phyloP scores from a whole-genome alignment of 2,797 vertebrate species.

The Clarias fuscus region DNA sequence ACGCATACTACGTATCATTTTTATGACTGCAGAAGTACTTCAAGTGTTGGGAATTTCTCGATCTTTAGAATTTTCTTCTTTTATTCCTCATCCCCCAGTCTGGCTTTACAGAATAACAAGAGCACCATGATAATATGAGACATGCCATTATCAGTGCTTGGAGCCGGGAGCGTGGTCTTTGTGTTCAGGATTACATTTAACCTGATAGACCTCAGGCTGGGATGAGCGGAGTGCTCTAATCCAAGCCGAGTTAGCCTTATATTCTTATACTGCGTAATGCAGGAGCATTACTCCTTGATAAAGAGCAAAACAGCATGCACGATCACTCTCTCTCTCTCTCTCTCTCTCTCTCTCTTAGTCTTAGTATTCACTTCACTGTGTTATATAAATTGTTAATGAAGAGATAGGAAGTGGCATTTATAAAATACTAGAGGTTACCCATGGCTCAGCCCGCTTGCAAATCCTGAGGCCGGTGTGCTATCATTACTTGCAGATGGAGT shows the following conservation, averaged over 20 bases:
- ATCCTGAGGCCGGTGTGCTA: no score
- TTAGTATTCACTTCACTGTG: not conserved
- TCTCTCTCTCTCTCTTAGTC: not conserved
- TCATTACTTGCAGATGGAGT: no score
- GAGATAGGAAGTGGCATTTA: not conserved
- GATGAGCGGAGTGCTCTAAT: slow-evolving; percentile 26
- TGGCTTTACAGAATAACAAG: not conserved
- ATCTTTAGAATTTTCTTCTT: not conserved
- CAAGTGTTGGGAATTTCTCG: not conserved
- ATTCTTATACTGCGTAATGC: slow-evolving; percentile 50
- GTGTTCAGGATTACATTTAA: slow-evolving; percentile 57
- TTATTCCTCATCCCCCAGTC: not conserved
- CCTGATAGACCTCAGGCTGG: slow-evolving; percentile 47
- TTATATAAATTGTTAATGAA: not conserved
- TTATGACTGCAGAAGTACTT: not conserved
- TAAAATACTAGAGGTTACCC: no score
- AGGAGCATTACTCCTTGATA: slow-evolving; percentile 33
- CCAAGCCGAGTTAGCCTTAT: slow-evolving; percentile 48
- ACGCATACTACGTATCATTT: not conserved
- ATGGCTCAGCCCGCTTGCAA: no score
- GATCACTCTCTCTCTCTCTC: not conserved
- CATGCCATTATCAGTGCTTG: slow-evolving; percentile 21
- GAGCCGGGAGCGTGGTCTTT: slow-evolving; percentile 30
- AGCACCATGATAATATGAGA: not conserved
- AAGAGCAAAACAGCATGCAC: slow-evolving; percentile 28